These are phyloP conservation scores for Tarsius wallacei DNA, from an alignment of 2,797 vertebrate species.

Conservation along the genomic window DNA sequence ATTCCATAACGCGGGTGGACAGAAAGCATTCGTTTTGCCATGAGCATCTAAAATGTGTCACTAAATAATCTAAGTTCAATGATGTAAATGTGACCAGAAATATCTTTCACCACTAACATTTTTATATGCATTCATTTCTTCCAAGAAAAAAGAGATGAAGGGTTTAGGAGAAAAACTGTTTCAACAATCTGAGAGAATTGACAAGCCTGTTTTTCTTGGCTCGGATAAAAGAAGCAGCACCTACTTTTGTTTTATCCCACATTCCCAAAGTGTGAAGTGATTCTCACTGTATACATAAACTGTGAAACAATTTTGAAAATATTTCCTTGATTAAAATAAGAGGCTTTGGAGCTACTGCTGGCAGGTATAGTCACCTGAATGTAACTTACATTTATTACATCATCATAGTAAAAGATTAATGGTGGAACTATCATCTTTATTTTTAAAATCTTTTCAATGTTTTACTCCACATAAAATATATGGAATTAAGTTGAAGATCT, in stretches of 20 bases:
- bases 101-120: slow-evolving; percentile 9
- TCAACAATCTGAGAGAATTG: slow-evolving; percentile 38
- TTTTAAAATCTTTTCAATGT: neutral
- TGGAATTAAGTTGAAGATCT: neutral
- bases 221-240: slow-evolving; percentile 42
- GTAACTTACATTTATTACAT: slow-evolving; percentile 55
- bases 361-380: slow-evolving; percentile 48
- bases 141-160: neutral
- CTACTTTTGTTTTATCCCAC: slow-evolving; percentile 73
- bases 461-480: neutral
- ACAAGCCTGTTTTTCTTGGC: slow-evolving; percentile 23
- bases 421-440: neutral
- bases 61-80: slow-evolving; percentile 59
- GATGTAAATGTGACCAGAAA: slow-evolving; percentile 59
- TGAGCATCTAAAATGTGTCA: slow-evolving; percentile 56
- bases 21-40: slow-evolving; percentile 48
- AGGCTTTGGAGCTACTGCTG: slow-evolving; percentile 62
- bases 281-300: slow-evolving; percentile 76
- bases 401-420: neutral
- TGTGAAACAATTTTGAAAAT: slow-evolving; percentile 66
- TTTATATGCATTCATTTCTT: slow-evolving; percentile 40
- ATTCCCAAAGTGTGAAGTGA: slow-evolving; percentile 76
- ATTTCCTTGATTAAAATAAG: slow-evolving; percentile 82
- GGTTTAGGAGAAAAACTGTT: slow-evolving; percentile 50
- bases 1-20: slow-evolving; percentile 63